Base-by-base conservation (phyloP, 2,113 vertebrate genomes). In the Epinephelus lanceolatus region DNA sequence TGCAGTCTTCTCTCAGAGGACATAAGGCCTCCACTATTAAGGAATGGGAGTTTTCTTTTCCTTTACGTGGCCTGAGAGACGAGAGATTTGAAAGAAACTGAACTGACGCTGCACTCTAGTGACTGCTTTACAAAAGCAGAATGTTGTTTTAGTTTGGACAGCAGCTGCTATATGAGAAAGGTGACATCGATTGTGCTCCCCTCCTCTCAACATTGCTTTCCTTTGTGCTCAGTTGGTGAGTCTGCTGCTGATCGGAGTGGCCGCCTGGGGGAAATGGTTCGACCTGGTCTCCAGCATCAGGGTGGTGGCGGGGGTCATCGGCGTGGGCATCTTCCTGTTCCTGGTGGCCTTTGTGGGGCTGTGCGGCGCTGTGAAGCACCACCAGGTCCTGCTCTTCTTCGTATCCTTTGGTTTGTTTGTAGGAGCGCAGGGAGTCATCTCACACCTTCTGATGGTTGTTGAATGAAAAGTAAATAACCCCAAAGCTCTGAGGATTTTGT, bases 361-460 rank as follows among this genome's bases (percentile, higher is more conserved):
- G 78, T 97, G 98, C 0, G 98, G 98, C 2, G 98, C 98, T 0
- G 92, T 99, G 60, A 98, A 97, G 85, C 98, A 99, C 92, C 97
- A 99, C 82, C 98, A 99, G 93, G 97, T 99, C 66, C 90, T 99
- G 92, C 96, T 99, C 0, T 99, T 99, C 95, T 99, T 99, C 77
- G 98, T 99, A 99, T 99, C 98, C 98, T 99, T 97, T 86, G 12
- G 25, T 61, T 33, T 51, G 42, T 37, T 23, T 45, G 49, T 5
- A 2, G 30, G 10, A 19, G 49, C 5, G 12, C 18, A 15, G 27
- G 37, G 47, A 77, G 42, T 40, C 27, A 1, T 15, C 52, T 21
- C 60, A 5, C 42, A 17, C 3, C 23, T 52, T 21, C 33, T 18
- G 10, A 17, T 15, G 6, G 23, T 8, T 6, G 12, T 23, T 53